Evolutionary conservation across 2,113 vertebrate genomes (phyloP).

Genomic region (Hipposideros armiger): DNA sequence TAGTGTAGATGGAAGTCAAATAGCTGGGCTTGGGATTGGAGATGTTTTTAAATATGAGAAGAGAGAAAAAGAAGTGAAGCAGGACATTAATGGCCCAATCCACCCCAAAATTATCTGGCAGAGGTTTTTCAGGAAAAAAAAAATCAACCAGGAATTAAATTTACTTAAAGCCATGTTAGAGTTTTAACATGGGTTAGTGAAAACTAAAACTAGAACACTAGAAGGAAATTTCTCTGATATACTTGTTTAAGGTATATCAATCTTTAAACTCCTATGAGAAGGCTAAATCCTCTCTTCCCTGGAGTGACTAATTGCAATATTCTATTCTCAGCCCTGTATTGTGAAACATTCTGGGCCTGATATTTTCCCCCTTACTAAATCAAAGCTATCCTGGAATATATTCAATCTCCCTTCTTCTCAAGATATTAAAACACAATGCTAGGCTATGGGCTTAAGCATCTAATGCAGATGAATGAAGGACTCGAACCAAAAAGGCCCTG

Average conservation of each 20-base stretch:
- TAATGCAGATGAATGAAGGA: slow-evolving; percentile 25
- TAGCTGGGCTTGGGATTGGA: not conserved
- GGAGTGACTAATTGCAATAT: not conserved
- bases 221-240: not conserved
- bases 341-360: not conserved
- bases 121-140: not conserved
- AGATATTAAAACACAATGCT: slow-evolving; percentile 30
- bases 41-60: not conserved
- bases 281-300: not conserved
- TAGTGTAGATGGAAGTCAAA: not conserved
- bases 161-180: slow-evolving; percentile 11
- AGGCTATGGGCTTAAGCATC: not conserved
- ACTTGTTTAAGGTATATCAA: not conserved
- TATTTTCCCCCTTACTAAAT: slow-evolving; percentile 18
- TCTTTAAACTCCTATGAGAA: not conserved
- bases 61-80: not conserved
- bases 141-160: not conserved
- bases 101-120: not conserved
- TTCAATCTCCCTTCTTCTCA: not conserved
- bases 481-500: slow-evolving; percentile 69
- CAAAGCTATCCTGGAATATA: slow-evolving; percentile 33
- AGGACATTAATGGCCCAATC: not conserved
- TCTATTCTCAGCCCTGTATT: not conserved
- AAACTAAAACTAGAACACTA: not conserved
- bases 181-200: not conserved